phyloP scores from a whole-genome alignment of 2,797 vertebrate genomes.

The Antrozous pallidus region DNA sequence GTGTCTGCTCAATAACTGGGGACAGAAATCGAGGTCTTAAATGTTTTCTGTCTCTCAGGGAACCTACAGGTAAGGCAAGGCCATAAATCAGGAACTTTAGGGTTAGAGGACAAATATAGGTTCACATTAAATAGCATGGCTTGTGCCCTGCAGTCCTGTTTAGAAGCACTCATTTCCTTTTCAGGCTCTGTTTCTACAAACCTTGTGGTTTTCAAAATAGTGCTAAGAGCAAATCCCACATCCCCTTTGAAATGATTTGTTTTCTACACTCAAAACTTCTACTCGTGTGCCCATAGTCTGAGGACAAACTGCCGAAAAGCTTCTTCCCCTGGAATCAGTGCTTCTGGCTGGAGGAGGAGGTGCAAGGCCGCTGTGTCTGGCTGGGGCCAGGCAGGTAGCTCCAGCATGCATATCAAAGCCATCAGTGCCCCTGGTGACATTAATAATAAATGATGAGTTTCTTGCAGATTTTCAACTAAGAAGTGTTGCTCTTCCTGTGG shows the following conservation, averaged over 20 bases:
- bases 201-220: constrained; percentile 1
- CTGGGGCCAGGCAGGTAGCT: neutral
- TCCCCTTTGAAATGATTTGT: constrained; percentile 34
- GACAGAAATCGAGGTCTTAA: neutral
- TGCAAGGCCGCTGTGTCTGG: neutral
- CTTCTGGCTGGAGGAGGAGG: neutral
- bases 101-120: neutral
- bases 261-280: constrained; percentile 23
- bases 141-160: neutral
- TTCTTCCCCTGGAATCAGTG: constrained; percentile 29
- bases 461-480: constrained; percentile 52
- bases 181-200: neutral
- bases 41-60: neutral
- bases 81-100: neutral
- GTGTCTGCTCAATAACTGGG: neutral
- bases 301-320: constrained; percentile 1
- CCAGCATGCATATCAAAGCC: constrained; percentile 49
- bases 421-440: neutral
- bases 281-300: neutral
- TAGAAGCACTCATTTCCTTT: neutral
- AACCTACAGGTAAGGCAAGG: neutral
- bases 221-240: constrained; percentile 33
- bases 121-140: neutral
- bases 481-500: constrained; percentile 45
- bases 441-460: constrained; percentile 52